Evolutionary conservation across 2,113 vertebrate species (phyloP).

Genomic region (Numida meleagris): DNA sequence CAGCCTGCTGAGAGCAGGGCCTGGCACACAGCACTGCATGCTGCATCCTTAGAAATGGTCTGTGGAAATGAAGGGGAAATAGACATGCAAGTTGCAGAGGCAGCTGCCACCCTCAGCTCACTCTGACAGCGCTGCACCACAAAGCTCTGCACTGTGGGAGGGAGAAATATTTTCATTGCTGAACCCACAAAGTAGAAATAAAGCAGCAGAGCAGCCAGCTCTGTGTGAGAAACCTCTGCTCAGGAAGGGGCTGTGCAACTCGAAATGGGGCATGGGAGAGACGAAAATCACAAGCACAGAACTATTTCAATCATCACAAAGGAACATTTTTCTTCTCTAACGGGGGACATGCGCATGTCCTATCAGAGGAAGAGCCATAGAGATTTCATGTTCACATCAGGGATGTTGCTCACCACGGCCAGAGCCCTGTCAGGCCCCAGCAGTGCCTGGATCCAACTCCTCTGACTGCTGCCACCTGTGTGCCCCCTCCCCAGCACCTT

Average conservation of each 20-base stretch:
- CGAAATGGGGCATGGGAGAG: background rate
- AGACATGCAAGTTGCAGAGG: background rate
- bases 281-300: background rate
- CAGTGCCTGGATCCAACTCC: fast-evolving
- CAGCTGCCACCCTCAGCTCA: background rate
- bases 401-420: background rate
- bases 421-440: background rate
- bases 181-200: background rate
- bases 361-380: background rate
- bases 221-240: background rate
- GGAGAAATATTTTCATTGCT: background rate
- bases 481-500: background rate
- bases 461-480: background rate
- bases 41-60: background rate
- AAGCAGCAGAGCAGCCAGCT: background rate
- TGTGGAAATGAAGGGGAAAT: constrained; percentile 8
- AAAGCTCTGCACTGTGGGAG: background rate
- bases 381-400: fast-evolving
- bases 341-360: background rate
- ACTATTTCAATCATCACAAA: background rate
- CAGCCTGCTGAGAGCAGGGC: background rate
- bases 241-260: background rate
- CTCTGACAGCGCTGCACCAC: background rate
- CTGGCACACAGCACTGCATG: background rate
- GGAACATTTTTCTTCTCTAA: background rate